Percentiles rank a stretch among this genome's conserved stretches.
phyloP scores from a whole-genome alignment of 2,113 vertebrate genomes.

The Cyphomyrus plagiostoma region DNA sequence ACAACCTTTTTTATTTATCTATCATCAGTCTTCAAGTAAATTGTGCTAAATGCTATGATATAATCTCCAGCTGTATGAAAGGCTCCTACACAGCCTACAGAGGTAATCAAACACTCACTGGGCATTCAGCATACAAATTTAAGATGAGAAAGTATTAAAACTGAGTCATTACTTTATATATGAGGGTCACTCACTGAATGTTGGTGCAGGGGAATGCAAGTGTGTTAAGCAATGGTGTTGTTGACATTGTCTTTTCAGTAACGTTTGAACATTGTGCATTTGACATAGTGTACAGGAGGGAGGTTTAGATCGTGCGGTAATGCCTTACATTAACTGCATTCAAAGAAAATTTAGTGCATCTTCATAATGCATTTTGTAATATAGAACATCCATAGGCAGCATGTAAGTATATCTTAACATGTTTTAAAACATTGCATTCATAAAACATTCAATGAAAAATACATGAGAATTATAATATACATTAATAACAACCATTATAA shows the following conservation, averaged over 20 bases:
- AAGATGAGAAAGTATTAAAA: neutral
- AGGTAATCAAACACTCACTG: neutral
- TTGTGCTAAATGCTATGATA: neutral
- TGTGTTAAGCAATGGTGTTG: neutral
- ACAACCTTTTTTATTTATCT: neutral
- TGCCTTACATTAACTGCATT: neutral
- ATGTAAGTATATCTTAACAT: neutral
- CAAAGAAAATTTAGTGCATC: neutral
- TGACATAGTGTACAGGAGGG: neutral
- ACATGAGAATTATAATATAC: neutral
- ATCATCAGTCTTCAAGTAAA: neutral
- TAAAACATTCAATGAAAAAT: neutral
- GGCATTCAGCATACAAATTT: neutral
- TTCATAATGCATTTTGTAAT: neutral
- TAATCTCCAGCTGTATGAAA: neutral
- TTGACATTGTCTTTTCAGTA: neutral
- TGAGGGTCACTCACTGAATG: neutral
- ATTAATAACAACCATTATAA: neutral
- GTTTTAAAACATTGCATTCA: neutral
- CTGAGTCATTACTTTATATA: neutral
- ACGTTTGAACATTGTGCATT: neutral
- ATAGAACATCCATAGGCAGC: neutral
- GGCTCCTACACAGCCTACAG: neutral
- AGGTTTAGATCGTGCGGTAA: neutral
- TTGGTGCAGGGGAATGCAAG: neutral